Evolutionary conservation across 2,888 invertebrate genomes (phyloP), one percentile per base, ranked within the genome.

Genomic region (Noctua pronuba): DNA sequence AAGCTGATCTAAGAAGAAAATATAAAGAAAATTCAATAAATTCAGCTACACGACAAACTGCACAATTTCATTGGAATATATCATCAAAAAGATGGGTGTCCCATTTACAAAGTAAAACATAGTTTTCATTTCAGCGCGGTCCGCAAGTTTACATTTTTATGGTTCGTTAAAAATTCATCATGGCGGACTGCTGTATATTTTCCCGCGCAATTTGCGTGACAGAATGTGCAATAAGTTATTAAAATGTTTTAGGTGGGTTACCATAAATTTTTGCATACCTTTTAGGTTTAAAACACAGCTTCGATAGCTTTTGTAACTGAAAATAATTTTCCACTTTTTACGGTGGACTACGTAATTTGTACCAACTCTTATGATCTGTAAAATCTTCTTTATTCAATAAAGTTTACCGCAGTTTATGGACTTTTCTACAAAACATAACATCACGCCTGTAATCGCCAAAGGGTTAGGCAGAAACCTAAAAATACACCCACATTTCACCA

Each of bases 111-210:
- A n/a, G 16, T 81, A 65, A 58, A 74, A 52, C 49, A 82, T 52
- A 44, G 28, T 73, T 73, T 80, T 46, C n/a, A 52, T 72, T 77
- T 80, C 24, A 80, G 52, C 75, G 60, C 66, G 52, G 28, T 28
- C 24, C 16, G 8, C 13, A 35, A 58, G 7, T 79, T 66, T 35
- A 82, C 28, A 44, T 41, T 66, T 79, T 44, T 28, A 66, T 44
- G 82, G 66, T 82, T 65, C 69, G 35, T 83, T 78, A 44, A 68
- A 80, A 80, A 80, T 55, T 78, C 83, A 81, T 66, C 67, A 83
- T 83, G 79, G 79, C 72, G 71, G 55, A 31, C 62, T 44, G 49
- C 79, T 68, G 67, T 72, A 67, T 21, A 64, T 64, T 68, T 81
- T 83, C 41, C 62, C 72, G 79, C 62, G 55, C 67, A 67, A 58